Evolutionary conservation across 2,888 invertebrate genomes (phyloP).

Genomic region (Drosophila mimica): DNA sequence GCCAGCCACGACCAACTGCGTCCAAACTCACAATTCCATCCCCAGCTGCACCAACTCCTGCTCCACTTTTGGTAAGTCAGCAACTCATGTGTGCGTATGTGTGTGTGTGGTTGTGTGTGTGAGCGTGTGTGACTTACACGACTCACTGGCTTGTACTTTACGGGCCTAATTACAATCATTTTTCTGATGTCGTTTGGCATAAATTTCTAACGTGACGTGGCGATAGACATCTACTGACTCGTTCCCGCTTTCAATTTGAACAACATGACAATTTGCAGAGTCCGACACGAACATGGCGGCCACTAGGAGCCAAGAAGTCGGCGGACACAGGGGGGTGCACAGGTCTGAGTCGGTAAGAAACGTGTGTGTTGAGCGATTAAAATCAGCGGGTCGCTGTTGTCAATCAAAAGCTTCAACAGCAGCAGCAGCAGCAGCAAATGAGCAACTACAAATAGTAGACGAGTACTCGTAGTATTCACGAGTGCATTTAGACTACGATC

Average conservation of each 20-base stretch:
- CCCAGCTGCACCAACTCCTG: not conserved
- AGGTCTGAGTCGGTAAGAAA: constrained; percentile 37
- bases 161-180: constrained; percentile 73
- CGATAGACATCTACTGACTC: constrained; percentile 71
- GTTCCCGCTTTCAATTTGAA: constrained; percentile 36
- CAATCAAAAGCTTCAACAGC: constrained; percentile 61
- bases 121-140: constrained; percentile 33
- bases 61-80: constrained; percentile 2
- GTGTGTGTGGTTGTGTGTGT: constrained; percentile 1
- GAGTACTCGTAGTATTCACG: constrained; percentile 27
- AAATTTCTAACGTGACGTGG: constrained; percentile 74
- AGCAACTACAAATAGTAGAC: not conserved
- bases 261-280: constrained; percentile 78
- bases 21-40: constrained; percentile 35
- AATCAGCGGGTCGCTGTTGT: constrained; percentile 67
- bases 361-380: constrained; percentile 66
- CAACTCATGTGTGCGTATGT: constrained; percentile 15
- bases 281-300: constrained; percentile 71
- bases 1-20: constrained; percentile 67
- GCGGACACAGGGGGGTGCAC: not conserved
- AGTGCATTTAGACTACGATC: constrained; percentile 33
- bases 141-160: constrained; percentile 43
- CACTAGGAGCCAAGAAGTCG: constrained; percentile 34
- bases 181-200: constrained; percentile 74
- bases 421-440: constrained; percentile 9